A percentile compares a stretch with the other conserved stretches of the same genome.
Conservation (phyloP, 1,140 invertebrate species). For the Drosophila hydei region DNA sequence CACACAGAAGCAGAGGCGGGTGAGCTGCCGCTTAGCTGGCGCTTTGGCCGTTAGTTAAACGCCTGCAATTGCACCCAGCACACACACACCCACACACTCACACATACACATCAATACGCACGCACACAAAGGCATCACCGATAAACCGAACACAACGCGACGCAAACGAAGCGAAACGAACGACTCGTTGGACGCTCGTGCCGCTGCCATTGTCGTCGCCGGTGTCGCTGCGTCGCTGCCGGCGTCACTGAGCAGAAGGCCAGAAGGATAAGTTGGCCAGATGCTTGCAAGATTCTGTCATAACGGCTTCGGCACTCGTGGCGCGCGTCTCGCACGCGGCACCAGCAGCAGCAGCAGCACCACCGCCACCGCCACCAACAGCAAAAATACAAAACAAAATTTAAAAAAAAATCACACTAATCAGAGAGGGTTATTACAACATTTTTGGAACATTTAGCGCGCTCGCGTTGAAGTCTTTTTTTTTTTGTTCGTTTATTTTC, state of each 20-base stretch:
- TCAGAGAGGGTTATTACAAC: not conserved
- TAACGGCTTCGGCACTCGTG: slow-evolving; percentile 80
- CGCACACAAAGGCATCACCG: not conserved
- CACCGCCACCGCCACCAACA: not conserved
- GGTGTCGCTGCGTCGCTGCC: slow-evolving; percentile 3
- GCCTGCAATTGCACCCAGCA: slow-evolving; percentile 59
- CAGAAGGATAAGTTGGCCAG: slow-evolving; percentile 73
- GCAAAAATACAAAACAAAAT: slow-evolving; percentile 8
- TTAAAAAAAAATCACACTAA: not conserved
- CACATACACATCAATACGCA: not conserved
- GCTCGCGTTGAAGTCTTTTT: slow-evolving; percentile 23
- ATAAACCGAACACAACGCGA: slow-evolving; percentile 10
- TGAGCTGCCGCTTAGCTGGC: slow-evolving; percentile 50
- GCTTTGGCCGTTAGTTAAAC: slow-evolving; percentile 58
- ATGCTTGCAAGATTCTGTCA: slow-evolving; percentile 80
- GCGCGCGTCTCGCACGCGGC: slow-evolving; percentile 70
- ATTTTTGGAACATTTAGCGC: slow-evolving; percentile 27
- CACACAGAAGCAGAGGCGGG: not conserved
- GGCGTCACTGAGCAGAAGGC: slow-evolving; percentile 22
- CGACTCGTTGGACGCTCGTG: slow-evolving; percentile 3
- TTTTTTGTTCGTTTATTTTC: slow-evolving; percentile 15
- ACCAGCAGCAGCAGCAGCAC: slow-evolving; percentile 29
- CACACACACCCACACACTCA: slow-evolving; percentile 8
- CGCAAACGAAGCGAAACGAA: slow-evolving; percentile 5
- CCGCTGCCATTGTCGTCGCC: slow-evolving; percentile 6